Percentiles rank a stretch among this genome's conserved stretches.
phyloP scores from a whole-genome alignment of 1,140 invertebrate species.

The Pinna nobilis region DNA sequence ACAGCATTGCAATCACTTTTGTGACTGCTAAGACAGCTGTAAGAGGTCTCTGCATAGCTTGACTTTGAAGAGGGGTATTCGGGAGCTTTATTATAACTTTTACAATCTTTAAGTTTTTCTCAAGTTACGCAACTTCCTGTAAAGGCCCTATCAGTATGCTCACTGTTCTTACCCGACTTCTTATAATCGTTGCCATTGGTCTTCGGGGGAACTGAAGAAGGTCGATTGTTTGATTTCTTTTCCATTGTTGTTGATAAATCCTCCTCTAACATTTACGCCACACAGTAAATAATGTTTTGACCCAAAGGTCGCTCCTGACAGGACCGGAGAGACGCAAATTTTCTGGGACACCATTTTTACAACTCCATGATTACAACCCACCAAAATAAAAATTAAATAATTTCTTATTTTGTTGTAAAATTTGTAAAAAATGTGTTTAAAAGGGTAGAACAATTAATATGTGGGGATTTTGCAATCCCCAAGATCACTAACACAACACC shows the following conservation, averaged over 20 bases:
- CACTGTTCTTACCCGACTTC: constrained; percentile 80
- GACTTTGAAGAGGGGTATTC: too few species aligned
- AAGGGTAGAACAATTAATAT: background rate
- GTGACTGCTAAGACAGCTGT: too few species aligned
- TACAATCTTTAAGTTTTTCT: too few species aligned
- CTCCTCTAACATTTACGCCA: constrained; percentile 74
- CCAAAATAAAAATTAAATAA: constrained; percentile 34
- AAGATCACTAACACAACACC: background rate
- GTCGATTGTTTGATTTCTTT: constrained; percentile 79
- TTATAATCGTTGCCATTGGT: constrained; percentile 80
- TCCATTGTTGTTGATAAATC: constrained; percentile 79
- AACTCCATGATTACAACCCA: constrained; percentile 46
- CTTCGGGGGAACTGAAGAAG: constrained; percentile 80
- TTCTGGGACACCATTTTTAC: constrained; percentile 44
- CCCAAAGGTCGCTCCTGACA: constrained; percentile 46
- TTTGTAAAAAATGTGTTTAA: constrained; percentile 2
- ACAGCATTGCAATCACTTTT: too few species aligned
- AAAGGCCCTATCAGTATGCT: constrained; percentile 21
- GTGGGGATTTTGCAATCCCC: constrained; percentile 25
- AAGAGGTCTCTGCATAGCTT: too few species aligned
- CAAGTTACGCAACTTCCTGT: too few species aligned
- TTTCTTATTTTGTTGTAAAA: background rate
- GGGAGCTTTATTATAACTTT: too few species aligned
- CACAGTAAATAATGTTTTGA: constrained; percentile 11
- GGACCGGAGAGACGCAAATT: constrained; percentile 29